Conservation (phyloP, 1,140 invertebrate genomes). For the Penaeus japonicus region DNA sequence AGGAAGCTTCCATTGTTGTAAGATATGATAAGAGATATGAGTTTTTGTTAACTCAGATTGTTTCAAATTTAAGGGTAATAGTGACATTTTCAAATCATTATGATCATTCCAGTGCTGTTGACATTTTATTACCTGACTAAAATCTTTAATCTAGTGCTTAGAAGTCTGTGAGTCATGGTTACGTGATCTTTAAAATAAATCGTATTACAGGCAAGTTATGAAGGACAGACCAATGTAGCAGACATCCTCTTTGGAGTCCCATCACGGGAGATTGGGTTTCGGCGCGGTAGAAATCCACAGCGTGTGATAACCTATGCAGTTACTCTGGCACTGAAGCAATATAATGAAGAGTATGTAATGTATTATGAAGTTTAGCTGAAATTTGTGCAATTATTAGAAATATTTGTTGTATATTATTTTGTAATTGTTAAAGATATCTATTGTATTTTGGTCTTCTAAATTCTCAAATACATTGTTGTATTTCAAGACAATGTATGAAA, state of each 20-base stretch:
- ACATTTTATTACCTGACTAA: no score
- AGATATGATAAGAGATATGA: neutral
- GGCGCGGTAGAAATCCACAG: conserved; percentile 79
- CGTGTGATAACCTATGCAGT: conserved; percentile 88
- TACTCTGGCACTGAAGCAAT: conserved; percentile 84
- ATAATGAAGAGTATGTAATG: conserved; percentile 75
- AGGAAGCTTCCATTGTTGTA: neutral
- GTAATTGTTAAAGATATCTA: no score
- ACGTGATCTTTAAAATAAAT: neutral
- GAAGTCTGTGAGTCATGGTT: neutral
- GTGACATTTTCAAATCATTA: no score
- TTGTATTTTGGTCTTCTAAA: no score
- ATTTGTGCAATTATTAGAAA: no score
- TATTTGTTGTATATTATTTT: no score
- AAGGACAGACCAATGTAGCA: conserved; percentile 78
- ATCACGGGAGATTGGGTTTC: conserved; percentile 87
- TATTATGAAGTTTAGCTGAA: neutral
- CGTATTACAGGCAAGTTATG: conserved; percentile 50
- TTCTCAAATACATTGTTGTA: no score
- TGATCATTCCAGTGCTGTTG: no score
- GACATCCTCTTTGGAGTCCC: conserved; percentile 93
- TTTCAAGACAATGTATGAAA: no score
- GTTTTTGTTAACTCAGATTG: no score
- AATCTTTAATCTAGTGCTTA: neutral
- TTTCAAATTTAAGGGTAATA: no score